phyloP scores from a whole-genome alignment of 1,140 invertebrate genomes.

The Brachionus manjavacas region DNA sequence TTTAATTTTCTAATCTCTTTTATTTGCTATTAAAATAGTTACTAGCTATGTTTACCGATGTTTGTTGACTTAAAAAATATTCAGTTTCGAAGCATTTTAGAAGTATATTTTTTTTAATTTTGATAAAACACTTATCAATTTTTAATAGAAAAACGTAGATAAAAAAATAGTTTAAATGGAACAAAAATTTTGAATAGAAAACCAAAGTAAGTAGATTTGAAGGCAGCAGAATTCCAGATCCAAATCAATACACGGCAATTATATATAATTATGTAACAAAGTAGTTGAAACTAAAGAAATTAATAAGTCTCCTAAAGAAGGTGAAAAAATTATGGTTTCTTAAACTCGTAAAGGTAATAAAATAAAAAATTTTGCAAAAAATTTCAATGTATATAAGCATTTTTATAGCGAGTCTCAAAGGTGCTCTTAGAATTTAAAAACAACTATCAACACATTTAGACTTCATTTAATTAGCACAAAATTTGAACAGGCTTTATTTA shows the following conservation, averaged over 20 bases:
- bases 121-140: not conserved
- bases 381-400: not conserved
- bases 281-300: not conserved
- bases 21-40: slow-evolving; percentile 10
- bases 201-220: not conserved
- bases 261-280: not conserved
- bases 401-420: not conserved
- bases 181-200: not conserved
- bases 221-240: not conserved
- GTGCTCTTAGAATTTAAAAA: not conserved
- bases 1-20: not conserved
- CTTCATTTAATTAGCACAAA: not conserved
- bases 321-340: not conserved
- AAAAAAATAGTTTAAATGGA: not conserved
- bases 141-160: not conserved
- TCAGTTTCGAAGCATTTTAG: not conserved
- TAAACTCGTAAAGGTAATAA: not conserved
- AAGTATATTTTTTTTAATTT: not conserved
- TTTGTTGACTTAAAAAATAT: slow-evolving; percentile 14
- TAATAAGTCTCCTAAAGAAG: not conserved
- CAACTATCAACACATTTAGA: not conserved
- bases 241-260: not conserved
- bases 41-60: not conserved
- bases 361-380: not conserved
- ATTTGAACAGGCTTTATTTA: not conserved